Percentiles rank a stretch among this genome's conserved stretches.
phyloP scores from a whole-genome alignment of 2,888 invertebrate genomes.

The Nesidiocoris tenuis region DNA sequence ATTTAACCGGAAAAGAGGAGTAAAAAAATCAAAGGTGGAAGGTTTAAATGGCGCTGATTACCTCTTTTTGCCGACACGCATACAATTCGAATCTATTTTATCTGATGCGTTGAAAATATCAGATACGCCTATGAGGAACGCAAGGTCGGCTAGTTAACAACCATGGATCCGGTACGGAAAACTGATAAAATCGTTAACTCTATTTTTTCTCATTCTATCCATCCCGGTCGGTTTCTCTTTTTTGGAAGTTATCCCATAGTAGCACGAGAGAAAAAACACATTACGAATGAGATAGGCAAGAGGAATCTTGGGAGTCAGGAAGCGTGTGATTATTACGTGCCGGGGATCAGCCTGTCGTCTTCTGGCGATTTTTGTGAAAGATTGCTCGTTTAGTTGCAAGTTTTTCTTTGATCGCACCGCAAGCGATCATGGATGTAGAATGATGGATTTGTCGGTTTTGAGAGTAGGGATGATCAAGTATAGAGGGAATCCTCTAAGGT shows the following conservation, averaged over 20 bases:
- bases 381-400: no score
- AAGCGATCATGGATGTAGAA: no score
- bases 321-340: background rate
- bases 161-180: conserved; percentile 21
- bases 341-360: background rate
- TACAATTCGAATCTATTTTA: conserved; percentile 30
- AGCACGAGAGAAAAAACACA: conserved; percentile 8
- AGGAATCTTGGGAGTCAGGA: background rate
- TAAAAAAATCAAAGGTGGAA: background rate
- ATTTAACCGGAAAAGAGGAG: background rate
- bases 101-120: conserved; percentile 29
- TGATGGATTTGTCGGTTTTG: no score
- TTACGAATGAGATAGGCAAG: background rate
- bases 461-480: no score
- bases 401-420: no score
- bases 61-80: conserved; percentile 3
- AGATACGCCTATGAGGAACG: conserved; percentile 16
- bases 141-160: conserved; percentile 8
- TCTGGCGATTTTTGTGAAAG: no score
- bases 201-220: background rate
- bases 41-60: conserved; percentile 7
- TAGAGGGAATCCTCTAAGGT: no score
- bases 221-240: background rate
- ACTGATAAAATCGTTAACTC: conserved; percentile 11
- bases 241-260: background rate